These are phyloP conservation scores for Hoplostethus mediterraneus DNA, from an alignment of 2,797 vertebrate species.

Conservation along the genomic window DNA sequence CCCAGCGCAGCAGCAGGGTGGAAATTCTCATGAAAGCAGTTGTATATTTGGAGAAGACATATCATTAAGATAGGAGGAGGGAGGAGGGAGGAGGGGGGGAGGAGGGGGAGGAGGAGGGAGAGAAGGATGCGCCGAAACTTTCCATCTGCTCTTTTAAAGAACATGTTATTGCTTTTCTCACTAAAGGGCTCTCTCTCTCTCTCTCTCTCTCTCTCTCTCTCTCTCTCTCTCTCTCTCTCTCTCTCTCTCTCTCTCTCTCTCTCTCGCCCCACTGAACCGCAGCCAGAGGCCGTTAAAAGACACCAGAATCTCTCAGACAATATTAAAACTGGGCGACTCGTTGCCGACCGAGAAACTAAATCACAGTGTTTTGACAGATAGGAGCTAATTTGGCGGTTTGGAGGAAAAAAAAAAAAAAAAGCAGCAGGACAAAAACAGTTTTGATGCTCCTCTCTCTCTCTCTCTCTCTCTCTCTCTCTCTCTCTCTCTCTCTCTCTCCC, in stretches of 20 bases:
- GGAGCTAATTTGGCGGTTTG: conserved; percentile 72
- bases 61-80: conserved; percentile 88
- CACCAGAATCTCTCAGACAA: conserved; percentile 71
- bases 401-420: conserved; percentile 14
- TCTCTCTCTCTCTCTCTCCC: conserved; percentile 6
- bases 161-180: conserved; percentile 82
- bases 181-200: conserved; percentile 61
- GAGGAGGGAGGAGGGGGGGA: conserved; percentile 70
- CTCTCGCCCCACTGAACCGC: conserved; percentile 47
- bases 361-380: conserved; percentile 76
- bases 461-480: too few relatives aligned
- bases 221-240: conserved; percentile 23
- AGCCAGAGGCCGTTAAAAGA: conserved; percentile 75
- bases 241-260: background rate
- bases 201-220: conserved; percentile 54
- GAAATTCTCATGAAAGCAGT: conserved; percentile 91
- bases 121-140: conserved; percentile 83
- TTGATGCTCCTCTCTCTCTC: conserved; percentile 30
- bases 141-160: conserved; percentile 87
- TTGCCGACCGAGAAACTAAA: conserved; percentile 69
- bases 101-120: conserved; percentile 33
- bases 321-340: conserved; percentile 73
- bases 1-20: conserved; percentile 79
- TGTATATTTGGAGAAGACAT: conserved; percentile 89
- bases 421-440: conserved; percentile 50